A percentile compares a stretch with the other conserved stretches of the same genome.
Conservation (phyloP, 2,888 invertebrate species). For the Tupiocoris notatus region DNA sequence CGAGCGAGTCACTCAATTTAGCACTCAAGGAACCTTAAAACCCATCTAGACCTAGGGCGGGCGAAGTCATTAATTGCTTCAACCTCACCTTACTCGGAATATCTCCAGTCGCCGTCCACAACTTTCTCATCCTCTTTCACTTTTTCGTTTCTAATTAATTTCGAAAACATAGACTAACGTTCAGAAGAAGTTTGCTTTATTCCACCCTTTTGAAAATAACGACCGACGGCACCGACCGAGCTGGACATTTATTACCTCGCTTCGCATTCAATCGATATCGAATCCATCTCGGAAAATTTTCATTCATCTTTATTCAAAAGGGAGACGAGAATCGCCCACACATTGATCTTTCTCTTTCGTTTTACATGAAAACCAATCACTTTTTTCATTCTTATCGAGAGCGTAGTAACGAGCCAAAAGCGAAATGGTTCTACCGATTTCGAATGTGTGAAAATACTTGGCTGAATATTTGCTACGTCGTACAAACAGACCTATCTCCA, state of each 20-base stretch:
- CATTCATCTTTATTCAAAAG: too few species aligned
- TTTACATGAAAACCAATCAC: too few species aligned
- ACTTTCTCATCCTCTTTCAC: not conserved
- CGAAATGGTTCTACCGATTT: too few species aligned
- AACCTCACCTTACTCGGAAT: not conserved
- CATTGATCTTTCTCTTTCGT: too few species aligned
- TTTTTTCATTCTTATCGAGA: too few species aligned
- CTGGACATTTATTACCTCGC: not conserved
- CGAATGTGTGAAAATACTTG: too few species aligned
- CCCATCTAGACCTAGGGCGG: not conserved
- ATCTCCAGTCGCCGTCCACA: not conserved
- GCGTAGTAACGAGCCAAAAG: too few species aligned
- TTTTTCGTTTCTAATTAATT: conserved; percentile 25
- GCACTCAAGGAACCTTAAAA: conserved; percentile 4
- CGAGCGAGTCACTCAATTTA: conserved; percentile 25
- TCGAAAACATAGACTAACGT: not conserved
- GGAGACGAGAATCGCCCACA: too few species aligned
- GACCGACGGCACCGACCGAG: not conserved
- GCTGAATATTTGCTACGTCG: too few species aligned
- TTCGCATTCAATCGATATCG: too few species aligned
- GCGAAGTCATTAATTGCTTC: conserved; percentile 22
- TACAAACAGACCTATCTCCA: too few species aligned
- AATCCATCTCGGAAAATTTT: too few species aligned
- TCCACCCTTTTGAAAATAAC: not conserved
- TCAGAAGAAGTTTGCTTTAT: conserved; percentile 21